These are phyloP conservation scores for Camponotus pennsylvanicus DNA, from an alignment of 1,140 invertebrate species.

Conservation along the genomic window DNA sequence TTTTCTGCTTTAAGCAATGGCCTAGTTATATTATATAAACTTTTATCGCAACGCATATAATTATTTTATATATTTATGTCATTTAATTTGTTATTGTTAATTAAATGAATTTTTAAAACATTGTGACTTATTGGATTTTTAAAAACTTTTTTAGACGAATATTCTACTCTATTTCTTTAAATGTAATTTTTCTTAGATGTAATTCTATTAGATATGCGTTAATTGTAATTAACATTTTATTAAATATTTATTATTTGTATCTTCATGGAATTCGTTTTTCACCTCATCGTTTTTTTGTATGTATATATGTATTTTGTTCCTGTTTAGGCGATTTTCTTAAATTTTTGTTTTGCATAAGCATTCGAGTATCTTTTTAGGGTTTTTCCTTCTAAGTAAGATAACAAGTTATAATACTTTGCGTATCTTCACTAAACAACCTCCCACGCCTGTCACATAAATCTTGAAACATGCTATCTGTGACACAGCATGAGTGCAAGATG, in stretches of 20 bases:
- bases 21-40: too few relatives aligned
- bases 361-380: too few relatives aligned
- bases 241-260: too few relatives aligned
- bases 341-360: too few relatives aligned
- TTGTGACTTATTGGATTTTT: not conserved
- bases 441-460: constrained; percentile 19
- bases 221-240: not conserved
- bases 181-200: too few relatives aligned
- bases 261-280: not conserved
- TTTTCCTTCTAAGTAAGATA: not conserved
- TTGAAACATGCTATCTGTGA: constrained; percentile 52
- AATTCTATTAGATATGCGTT: too few relatives aligned
- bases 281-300: too few relatives aligned
- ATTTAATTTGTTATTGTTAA: too few relatives aligned
- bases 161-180: too few relatives aligned
- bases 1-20: not conserved
- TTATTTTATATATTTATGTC: not conserved
- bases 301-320: not conserved
- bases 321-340: not conserved
- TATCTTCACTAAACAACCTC: constrained; percentile 7
- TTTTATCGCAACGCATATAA: not conserved
- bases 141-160: not conserved
- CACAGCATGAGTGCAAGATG: constrained; percentile 53
- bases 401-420: not conserved
- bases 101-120: too few relatives aligned